These are phyloP conservation scores for Petrocephalus schoutedeni DNA, from an alignment of 2,797 vertebrate species.

Conservation along the genomic window DNA sequence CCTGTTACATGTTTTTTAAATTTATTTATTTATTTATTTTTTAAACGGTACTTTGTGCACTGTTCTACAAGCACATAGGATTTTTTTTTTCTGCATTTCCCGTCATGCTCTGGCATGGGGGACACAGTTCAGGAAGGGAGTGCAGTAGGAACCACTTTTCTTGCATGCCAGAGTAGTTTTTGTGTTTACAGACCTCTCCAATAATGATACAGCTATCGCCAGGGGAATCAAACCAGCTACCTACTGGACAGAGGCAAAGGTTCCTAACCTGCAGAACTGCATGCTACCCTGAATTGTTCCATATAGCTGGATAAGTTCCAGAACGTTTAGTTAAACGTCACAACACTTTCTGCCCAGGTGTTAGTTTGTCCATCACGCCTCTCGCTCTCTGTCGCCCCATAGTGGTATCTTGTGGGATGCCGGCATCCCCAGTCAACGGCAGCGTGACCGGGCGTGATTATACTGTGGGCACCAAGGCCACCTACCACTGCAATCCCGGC, in stretches of 20 bases:
- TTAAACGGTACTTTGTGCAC: background rate
- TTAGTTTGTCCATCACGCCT: background rate
- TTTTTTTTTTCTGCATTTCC: background rate
- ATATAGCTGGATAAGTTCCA: too few relatives aligned
- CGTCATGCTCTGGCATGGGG: background rate
- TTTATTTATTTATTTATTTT: background rate
- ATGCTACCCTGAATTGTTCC: background rate
- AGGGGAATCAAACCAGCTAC: background rate
- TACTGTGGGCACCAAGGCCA: constrained; percentile 77
- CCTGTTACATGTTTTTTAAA: background rate
- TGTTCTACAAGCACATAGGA: background rate
- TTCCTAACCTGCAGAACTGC: too few relatives aligned
- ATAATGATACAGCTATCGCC: background rate
- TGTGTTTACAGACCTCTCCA: background rate
- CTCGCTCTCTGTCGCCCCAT: background rate
- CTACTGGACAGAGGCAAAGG: background rate
- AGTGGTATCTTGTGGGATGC: constrained; percentile 93
- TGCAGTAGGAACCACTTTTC: background rate
- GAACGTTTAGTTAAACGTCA: background rate
- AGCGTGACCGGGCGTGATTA: constrained; percentile 87
- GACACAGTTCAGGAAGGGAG: background rate
- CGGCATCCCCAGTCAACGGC: constrained; percentile 79
- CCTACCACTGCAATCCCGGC: constrained; percentile 83
- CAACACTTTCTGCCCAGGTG: background rate
- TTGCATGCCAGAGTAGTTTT: background rate